These are phyloP conservation scores for Brachionus sp. DNA, from an alignment of 1,140 invertebrate species.

Conservation along the genomic window DNA sequence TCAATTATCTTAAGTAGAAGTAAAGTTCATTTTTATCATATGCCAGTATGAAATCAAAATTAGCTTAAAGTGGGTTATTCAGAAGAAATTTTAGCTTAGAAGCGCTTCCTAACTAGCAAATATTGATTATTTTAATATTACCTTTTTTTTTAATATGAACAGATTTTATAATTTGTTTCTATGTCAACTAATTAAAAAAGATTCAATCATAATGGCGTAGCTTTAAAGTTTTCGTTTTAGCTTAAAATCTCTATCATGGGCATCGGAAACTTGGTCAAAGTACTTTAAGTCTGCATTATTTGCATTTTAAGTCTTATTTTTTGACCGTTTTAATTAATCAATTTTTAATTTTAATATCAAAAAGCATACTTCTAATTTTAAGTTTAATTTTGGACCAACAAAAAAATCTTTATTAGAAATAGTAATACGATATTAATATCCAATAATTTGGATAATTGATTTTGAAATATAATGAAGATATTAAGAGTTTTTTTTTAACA, in stretches of 20 bases:
- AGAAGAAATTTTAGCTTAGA: neutral
- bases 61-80: neutral
- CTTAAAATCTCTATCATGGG: neutral
- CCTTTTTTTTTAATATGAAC: neutral
- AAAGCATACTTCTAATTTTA: neutral
- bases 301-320: neutral
- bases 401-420: neutral
- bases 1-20: neutral
- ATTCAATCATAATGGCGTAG: neutral
- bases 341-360: neutral
- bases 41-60: neutral
- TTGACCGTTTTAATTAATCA: neutral
- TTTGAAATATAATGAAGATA: neutral
- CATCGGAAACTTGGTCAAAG: neutral
- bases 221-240: neutral
- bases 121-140: neutral
- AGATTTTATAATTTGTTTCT: neutral
- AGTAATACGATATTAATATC: neutral
- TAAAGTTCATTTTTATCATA: neutral
- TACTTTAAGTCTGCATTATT: neutral
- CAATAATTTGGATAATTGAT: neutral
- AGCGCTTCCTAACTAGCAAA: neutral
- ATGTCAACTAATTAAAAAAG: neutral
- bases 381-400: neutral
- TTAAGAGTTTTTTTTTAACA: neutral